Conservation (phyloP, 1,140 invertebrate species). For the Gonioctena quinquepunctata region DNA sequence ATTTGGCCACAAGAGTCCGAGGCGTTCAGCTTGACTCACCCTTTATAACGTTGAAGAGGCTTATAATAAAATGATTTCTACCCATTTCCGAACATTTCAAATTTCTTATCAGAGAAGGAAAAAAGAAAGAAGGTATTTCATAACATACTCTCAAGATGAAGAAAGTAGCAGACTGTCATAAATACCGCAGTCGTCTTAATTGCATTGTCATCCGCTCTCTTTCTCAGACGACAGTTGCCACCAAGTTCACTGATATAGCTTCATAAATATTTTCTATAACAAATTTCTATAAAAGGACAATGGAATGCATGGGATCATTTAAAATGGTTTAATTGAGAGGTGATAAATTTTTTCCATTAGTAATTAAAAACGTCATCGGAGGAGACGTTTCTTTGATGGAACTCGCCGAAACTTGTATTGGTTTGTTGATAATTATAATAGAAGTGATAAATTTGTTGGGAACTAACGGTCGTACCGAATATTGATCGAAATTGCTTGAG, state of each 20-base stretch:
- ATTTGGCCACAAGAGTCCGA: too few relatives aligned
- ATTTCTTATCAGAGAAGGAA: too few relatives aligned
- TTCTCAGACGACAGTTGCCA: not conserved
- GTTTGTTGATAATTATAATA: constrained; percentile 6
- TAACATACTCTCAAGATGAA: too few relatives aligned
- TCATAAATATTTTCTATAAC: not conserved
- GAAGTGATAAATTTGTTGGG: not conserved
- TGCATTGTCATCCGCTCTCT: not conserved
- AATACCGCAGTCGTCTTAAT: too few relatives aligned
- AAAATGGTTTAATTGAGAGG: constrained; percentile 16
- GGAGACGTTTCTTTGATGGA: constrained; percentile 2
- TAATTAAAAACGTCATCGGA: constrained; percentile 9
- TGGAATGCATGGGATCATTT: constrained; percentile 12
- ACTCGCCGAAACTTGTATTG: constrained; percentile 5
- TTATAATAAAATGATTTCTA: too few relatives aligned
- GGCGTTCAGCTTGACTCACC: too few relatives aligned
- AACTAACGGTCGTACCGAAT: not conserved
- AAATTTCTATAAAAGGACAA: constrained; percentile 14
- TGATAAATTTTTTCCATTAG: constrained; percentile 14
- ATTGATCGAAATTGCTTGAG: not conserved
- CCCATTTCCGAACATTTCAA: too few relatives aligned
- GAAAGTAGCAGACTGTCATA: too few relatives aligned
- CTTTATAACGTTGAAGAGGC: too few relatives aligned
- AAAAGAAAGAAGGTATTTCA: too few relatives aligned
- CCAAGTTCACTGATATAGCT: not conserved